Conservation (phyloP, 2,888 invertebrate species). For the Trachelus tabidus region DNA sequence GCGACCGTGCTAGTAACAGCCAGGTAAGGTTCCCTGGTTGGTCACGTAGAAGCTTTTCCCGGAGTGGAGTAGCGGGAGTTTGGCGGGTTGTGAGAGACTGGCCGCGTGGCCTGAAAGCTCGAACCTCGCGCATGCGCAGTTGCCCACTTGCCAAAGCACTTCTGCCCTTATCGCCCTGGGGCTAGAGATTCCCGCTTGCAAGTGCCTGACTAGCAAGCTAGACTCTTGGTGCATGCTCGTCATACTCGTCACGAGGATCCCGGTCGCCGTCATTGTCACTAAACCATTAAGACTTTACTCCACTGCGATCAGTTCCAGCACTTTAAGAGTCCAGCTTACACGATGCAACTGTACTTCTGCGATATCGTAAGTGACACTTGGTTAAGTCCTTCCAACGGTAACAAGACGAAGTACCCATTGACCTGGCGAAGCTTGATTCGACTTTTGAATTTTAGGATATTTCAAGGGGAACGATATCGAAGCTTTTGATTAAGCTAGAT, state of each 20-base stretch:
- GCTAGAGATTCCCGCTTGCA: background rate
- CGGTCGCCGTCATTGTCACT: background rate
- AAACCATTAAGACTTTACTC: background rate
- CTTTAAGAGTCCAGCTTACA: background rate
- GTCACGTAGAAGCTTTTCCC: background rate
- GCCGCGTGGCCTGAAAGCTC: conserved; percentile 61
- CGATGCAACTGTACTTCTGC: background rate
- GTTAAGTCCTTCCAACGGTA: background rate
- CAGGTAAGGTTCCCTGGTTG: background rate
- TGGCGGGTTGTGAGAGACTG: conserved; percentile 60
- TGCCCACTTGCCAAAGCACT: conserved; percentile 24
- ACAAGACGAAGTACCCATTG: background rate
- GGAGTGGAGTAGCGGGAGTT: conserved; percentile 38
- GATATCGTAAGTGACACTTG: background rate
- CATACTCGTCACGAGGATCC: background rate
- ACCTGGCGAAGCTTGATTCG: background rate
- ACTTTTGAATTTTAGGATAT: background rate
- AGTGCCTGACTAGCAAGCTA: background rate
- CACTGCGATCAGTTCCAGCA: background rate
- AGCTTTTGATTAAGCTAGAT: background rate
- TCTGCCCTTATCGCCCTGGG: conserved; percentile 1
- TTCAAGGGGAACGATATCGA: background rate
- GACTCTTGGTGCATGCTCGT: background rate
- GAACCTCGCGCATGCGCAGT: conserved; percentile 46
- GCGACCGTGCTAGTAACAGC: background rate